These are phyloP conservation scores for Antrozous pallidus DNA, from an alignment of 2,797 vertebrate species.

Conservation along the genomic window DNA sequence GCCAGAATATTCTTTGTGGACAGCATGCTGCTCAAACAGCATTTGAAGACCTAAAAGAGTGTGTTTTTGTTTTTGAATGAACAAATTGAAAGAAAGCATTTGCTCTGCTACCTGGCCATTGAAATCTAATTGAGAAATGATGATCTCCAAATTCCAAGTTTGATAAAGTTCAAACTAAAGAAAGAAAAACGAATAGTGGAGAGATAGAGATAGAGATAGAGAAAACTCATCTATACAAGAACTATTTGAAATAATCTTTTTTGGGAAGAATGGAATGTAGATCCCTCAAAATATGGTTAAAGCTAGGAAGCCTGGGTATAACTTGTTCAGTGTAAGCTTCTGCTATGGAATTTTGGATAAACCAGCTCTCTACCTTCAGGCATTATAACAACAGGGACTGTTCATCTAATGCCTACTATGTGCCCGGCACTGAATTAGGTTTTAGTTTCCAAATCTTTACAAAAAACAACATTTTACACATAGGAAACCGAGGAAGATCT, in stretches of 20 bases:
- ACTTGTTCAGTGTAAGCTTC: constrained; percentile 35
- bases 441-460: constrained; percentile 25
- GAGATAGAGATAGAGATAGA: background rate
- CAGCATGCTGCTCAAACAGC: constrained; percentile 50
- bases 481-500: constrained; percentile 7
- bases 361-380: background rate
- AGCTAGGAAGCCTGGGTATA: constrained; percentile 3
- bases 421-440: background rate
- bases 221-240: background rate
- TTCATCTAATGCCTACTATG: background rate
- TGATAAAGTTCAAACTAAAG: constrained; percentile 16
- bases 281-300: constrained; percentile 41
- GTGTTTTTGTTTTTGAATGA: constrained; percentile 38
- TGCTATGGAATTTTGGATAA: constrained; percentile 26
- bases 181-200: constrained; percentile 11
- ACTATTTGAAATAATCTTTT: constrained; percentile 40
- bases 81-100: constrained; percentile 32
- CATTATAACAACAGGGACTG: background rate
- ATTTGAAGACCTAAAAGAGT: constrained; percentile 45
- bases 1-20: constrained; percentile 51
- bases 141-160: constrained; percentile 32
- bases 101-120: constrained; percentile 25
- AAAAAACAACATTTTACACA: constrained; percentile 26
- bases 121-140: constrained; percentile 19
- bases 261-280: constrained; percentile 32